phyloP scores from a whole-genome alignment of 2,797 vertebrate genomes.

The Sebastes iracundus region DNA sequence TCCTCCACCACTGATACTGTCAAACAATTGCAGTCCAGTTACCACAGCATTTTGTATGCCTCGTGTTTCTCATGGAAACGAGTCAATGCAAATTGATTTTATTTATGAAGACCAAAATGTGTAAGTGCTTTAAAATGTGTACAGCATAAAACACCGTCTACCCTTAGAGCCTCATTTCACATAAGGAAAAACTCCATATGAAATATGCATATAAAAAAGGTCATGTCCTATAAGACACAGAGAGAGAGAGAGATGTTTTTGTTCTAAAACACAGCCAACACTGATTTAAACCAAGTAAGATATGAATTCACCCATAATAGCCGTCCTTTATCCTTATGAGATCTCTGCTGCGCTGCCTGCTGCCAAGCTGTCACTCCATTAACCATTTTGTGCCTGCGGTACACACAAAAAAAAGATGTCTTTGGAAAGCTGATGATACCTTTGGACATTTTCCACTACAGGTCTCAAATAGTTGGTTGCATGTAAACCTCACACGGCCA shows the following conservation, averaged over 20 bases:
- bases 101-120: not conserved
- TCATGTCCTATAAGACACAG: not conserved
- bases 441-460: slow-evolving; percentile 48
- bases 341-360: slow-evolving; percentile 29
- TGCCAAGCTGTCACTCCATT: slow-evolving; percentile 59
- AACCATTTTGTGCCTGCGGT: slow-evolving; percentile 43
- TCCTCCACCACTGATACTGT: not conserved
- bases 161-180: not conserved
- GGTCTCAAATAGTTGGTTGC: slow-evolving; percentile 46
- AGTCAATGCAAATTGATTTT: not conserved
- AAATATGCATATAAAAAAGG: not conserved
- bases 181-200: not conserved
- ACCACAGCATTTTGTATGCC: not conserved
- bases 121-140: not conserved
- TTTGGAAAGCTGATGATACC: slow-evolving; percentile 60
- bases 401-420: slow-evolving; percentile 30
- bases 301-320: slow-evolving; percentile 44
- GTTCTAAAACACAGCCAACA: slow-evolving; percentile 21
- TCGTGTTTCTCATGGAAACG: not conserved
- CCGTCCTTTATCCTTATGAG: slow-evolving; percentile 58
- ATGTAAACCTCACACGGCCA: slow-evolving; percentile 22
- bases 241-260: not conserved
- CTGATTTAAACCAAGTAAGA: slow-evolving; percentile 39
- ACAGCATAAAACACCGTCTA: not conserved
- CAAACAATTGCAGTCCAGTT: not conserved